Conservation (phyloP, 1,140 invertebrate genomes). For the Dendroctonus ponderosae region DNA sequence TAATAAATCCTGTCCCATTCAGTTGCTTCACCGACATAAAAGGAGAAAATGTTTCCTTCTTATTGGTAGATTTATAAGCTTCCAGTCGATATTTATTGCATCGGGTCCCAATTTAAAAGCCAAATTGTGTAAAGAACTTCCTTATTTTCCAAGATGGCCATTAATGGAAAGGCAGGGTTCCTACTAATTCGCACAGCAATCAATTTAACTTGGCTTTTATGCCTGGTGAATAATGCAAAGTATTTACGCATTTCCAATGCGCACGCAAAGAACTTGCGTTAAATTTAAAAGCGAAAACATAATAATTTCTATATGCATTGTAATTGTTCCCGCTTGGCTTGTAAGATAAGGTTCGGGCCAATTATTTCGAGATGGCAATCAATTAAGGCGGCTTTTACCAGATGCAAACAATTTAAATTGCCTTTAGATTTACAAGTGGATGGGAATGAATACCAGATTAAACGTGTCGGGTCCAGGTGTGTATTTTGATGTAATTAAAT, state of each 20-base stretch:
- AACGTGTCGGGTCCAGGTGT: slow-evolving; percentile 16
- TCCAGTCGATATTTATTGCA: slow-evolving; percentile 29
- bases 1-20: slow-evolving; percentile 26
- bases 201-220: slow-evolving; percentile 11
- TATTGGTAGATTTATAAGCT: slow-evolving; percentile 29
- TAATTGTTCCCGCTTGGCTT: no score
- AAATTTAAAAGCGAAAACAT: no score
- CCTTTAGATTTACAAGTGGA: slow-evolving; percentile 25
- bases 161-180: slow-evolving; percentile 24
- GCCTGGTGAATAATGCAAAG: not conserved
- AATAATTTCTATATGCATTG: no score
- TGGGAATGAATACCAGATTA: slow-evolving; percentile 23
- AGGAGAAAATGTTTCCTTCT: slow-evolving; percentile 26
- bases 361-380: slow-evolving; percentile 16
- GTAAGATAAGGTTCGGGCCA: not conserved
- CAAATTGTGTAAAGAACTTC: slow-evolving; percentile 28
- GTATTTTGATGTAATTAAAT: slow-evolving; percentile 26
- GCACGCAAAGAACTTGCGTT: no score
- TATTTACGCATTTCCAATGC: not conserved
- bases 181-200: slow-evolving; percentile 9
- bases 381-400: slow-evolving; percentile 26
- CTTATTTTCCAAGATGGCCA: slow-evolving; percentile 25
- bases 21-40: slow-evolving; percentile 19
- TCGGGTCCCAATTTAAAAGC: slow-evolving; percentile 24
- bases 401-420: slow-evolving; percentile 26